These are phyloP conservation scores for Margaritifera margaritifera DNA, from an alignment of 2,888 invertebrate genomes.

Conservation along the genomic window DNA sequence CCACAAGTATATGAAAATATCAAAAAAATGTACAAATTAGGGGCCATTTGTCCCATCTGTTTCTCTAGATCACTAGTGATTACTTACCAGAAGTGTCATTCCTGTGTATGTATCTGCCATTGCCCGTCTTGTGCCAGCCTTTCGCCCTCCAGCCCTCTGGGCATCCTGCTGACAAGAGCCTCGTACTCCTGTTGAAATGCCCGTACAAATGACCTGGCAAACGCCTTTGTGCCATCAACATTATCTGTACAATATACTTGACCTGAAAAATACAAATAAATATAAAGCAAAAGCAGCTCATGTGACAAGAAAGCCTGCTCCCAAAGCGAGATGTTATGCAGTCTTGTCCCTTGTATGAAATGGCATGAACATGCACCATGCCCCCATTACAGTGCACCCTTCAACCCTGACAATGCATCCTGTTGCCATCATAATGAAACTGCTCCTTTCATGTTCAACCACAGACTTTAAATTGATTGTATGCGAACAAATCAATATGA, in stretches of 20 bases:
- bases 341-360: no score
- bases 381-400: no score
- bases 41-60: background rate
- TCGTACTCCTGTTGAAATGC: conserved; percentile 82
- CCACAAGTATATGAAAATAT: no score
- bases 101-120: conserved; percentile 75
- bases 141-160: conserved; percentile 53
- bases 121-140: conserved; percentile 51
- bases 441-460: no score
- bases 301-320: no score
- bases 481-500: no score
- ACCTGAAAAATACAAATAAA: conserved; percentile 76
- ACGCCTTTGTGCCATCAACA: conserved; percentile 88
- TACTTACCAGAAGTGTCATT: conserved; percentile 78
- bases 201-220: conserved; percentile 92
- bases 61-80: background rate
- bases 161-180: conserved; percentile 71
- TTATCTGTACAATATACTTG: conserved; percentile 92
- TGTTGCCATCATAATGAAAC: no score
- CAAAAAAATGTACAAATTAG: background rate
- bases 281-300: background rate
- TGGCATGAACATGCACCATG: no score
- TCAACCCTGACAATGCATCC: no score
- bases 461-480: no score
- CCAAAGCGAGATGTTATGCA: no score